phyloP scores from a whole-genome alignment of 2,888 invertebrate species.

The Ichneumon xanthorius region DNA sequence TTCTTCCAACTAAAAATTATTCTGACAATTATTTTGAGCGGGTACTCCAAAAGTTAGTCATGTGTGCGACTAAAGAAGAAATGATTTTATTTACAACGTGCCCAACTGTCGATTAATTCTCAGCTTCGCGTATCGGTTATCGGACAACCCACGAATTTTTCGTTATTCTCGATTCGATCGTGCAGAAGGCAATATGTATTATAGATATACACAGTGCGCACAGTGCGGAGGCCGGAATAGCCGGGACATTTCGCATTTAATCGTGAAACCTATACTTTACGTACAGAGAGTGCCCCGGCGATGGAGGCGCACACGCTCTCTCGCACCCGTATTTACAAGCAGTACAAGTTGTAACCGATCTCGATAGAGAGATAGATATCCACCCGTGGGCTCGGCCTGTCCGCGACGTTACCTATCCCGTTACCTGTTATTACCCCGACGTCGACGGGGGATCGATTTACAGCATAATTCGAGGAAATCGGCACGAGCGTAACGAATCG shows the following conservation, averaged over 20 bases:
- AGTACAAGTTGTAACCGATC: slow-evolving; percentile 66
- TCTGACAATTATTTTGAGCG: not conserved
- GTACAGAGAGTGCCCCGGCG: slow-evolving; percentile 15
- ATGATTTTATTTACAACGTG: not conserved
- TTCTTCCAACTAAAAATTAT: not conserved
- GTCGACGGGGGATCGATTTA: slow-evolving; percentile 64
- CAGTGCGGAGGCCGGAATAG: slow-evolving; percentile 43
- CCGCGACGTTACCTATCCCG: slow-evolving; percentile 57
- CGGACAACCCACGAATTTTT: slow-evolving; percentile 2
- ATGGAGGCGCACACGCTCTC: slow-evolving; percentile 16
- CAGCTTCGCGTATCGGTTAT: not conserved
- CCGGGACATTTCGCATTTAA: slow-evolving; percentile 50
- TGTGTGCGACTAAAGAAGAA: not conserved
- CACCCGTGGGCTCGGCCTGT: slow-evolving; percentile 54
- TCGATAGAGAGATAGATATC: slow-evolving; percentile 66
- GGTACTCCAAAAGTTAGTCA: not conserved
- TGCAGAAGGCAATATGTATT: slow-evolving; percentile 9
- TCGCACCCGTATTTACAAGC: slow-evolving; percentile 66
- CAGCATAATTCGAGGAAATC: slow-evolving; percentile 71
- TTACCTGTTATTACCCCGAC: slow-evolving; percentile 68
- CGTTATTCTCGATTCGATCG: not conserved
- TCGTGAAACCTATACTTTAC: slow-evolving; percentile 59
- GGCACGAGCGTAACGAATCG: slow-evolving; percentile 69
- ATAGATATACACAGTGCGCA: slow-evolving; percentile 18
- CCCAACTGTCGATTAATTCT: not conserved